Percentiles rank a stretch among this genome's conserved stretches.
phyloP scores from a whole-genome alignment of 2,113 vertebrate species.

The Chunga burmeisteri region DNA sequence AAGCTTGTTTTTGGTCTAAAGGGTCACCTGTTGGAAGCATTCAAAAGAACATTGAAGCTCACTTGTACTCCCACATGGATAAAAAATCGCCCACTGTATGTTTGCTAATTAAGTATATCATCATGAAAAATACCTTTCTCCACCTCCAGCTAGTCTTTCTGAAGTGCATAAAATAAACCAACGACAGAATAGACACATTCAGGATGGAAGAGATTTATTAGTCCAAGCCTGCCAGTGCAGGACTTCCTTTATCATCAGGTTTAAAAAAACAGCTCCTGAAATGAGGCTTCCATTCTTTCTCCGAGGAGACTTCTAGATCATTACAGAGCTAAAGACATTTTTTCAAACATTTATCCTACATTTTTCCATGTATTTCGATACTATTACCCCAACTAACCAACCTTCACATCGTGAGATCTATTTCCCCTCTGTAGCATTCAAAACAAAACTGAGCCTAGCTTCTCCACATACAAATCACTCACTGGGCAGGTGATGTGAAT shows the following conservation, averaged over 20 bases:
- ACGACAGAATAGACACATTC: background rate
- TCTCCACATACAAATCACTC: background rate
- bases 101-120: background rate
- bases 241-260: background rate
- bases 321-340: background rate
- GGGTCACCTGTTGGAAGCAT: background rate
- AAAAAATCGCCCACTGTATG: background rate
- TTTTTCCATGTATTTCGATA: background rate
- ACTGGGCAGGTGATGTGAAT: slow-evolving; percentile 18
- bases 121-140: background rate
- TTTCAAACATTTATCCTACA: background rate
- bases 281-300: background rate
- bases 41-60: background rate
- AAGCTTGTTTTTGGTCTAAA: background rate
- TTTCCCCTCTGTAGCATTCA: background rate
- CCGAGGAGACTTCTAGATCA: background rate
- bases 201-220: background rate
- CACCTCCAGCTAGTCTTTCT: background rate
- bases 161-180: background rate
- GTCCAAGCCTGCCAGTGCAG: background rate
- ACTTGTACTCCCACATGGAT: background rate
- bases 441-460: background rate
- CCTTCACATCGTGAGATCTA: background rate
- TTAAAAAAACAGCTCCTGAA: background rate
- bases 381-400: background rate